Conservation (phyloP, 2,888 invertebrate genomes). For the Meteorus cinctellus region DNA sequence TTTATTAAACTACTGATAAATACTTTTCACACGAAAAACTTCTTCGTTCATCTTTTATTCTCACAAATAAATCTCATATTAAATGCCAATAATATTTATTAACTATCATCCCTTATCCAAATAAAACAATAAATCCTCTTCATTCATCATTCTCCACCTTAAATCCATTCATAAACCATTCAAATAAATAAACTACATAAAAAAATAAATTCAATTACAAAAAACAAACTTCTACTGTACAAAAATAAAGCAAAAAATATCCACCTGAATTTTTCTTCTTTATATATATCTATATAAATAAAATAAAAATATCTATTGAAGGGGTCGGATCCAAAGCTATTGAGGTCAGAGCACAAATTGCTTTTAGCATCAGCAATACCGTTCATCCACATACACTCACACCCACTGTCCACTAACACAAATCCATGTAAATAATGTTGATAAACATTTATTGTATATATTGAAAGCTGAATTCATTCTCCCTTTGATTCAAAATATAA, state of each 20-base stretch:
- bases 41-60: too few species aligned
- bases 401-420: background rate
- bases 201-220: background rate
- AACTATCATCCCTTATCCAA: too few species aligned
- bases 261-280: background rate
- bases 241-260: background rate
- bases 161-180: too few species aligned
- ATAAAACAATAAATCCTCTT: too few species aligned
- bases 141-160: too few species aligned
- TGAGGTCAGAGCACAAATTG: slow-evolving; percentile 10
- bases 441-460: background rate
- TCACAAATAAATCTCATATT: too few species aligned
- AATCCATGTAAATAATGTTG: background rate
- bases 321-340: background rate
- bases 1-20: too few species aligned
- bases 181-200: too few species aligned
- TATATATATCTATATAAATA: background rate
- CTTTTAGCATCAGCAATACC: slow-evolving; percentile 3
- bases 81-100: too few species aligned
- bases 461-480: background rate
- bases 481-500: background rate
- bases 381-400: background rate
- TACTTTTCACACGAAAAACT: too few species aligned
- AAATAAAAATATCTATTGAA: slow-evolving; percentile 4
- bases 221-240: background rate